Conservation (phyloP, 2,888 invertebrate genomes). For the Drosophila mimetica region DNA sequence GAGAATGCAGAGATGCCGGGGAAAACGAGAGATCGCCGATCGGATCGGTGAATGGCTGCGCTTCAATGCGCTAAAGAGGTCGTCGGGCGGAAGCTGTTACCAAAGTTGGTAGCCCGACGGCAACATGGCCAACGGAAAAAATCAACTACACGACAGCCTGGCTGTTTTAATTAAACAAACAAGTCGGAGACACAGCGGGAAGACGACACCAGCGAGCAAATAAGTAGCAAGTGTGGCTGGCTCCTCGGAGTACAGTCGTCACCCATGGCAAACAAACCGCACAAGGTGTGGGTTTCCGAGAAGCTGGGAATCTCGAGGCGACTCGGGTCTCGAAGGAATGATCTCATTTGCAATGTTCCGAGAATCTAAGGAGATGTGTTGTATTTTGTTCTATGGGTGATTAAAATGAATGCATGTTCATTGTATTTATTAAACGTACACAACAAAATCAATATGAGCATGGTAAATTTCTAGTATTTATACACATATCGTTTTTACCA, state of each 20-base stretch:
- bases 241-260: slow-evolving; percentile 63
- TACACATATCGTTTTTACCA: no score
- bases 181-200: slow-evolving; percentile 42
- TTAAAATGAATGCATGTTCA: neutral
- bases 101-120: slow-evolving; percentile 67
- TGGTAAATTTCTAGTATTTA: no score
- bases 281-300: slow-evolving; percentile 25
- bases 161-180: slow-evolving; percentile 76
- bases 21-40: slow-evolving; percentile 28
- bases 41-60: slow-evolving; percentile 74
- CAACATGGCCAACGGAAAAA: slow-evolving; percentile 14
- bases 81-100: slow-evolving; percentile 75
- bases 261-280: slow-evolving; percentile 33
- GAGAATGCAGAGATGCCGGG: slow-evolving; percentile 27
- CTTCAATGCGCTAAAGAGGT: slow-evolving; percentile 71
- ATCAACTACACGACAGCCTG: slow-evolving; percentile 45
- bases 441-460: no score
- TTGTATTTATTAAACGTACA: neutral
- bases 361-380: slow-evolving; percentile 2
- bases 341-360: slow-evolving; percentile 4
- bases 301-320: slow-evolving; percentile 20
- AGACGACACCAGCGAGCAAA: slow-evolving; percentile 37
- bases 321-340: slow-evolving; percentile 3
- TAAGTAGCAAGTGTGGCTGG: slow-evolving; percentile 64
- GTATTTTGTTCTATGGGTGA: neutral